Percentiles rank a stretch among this genome's conserved stretches.
These are phyloP conservation scores for Agriopis marginaria DNA, from an alignment of 2,888 invertebrate species.

Conservation along the genomic window DNA sequence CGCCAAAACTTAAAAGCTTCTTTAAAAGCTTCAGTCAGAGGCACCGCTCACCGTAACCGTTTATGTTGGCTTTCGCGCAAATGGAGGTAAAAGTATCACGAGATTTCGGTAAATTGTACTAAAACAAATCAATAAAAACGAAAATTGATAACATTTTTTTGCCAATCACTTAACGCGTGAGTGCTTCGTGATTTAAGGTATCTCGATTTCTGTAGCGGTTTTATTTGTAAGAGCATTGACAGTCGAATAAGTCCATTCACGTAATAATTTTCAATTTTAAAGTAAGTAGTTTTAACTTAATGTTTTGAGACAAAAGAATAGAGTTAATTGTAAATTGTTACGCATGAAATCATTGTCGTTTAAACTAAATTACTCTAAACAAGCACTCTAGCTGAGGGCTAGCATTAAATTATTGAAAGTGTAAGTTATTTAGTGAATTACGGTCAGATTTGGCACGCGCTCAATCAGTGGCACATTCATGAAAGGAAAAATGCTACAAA, in stretches of 20 bases:
- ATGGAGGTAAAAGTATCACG: conserved; percentile 70
- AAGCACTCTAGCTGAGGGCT: conserved; percentile 25
- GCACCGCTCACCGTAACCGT: conserved; percentile 45
- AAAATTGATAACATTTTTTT: conserved; percentile 66
- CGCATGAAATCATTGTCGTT: conserved; percentile 43
- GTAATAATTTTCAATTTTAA: conserved; percentile 56
- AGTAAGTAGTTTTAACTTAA: conserved; percentile 44
- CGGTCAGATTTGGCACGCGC: conserved; percentile 42
- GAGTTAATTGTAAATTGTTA: conserved; percentile 38
- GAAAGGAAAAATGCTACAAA: conserved; percentile 47
- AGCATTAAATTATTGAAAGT: conserved; percentile 38
- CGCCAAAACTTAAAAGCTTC: conserved; percentile 30
- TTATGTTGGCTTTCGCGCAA: conserved; percentile 61
- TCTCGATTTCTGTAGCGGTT: conserved; percentile 57
- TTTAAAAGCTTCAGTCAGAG: conserved; percentile 52
- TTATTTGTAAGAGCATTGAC: conserved; percentile 52
- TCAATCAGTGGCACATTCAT: conserved; percentile 34
- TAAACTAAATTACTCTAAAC: conserved; percentile 31
- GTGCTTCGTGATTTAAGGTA: conserved; percentile 75
- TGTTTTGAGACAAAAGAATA: conserved; percentile 34
- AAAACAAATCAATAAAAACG: conserved; percentile 71
- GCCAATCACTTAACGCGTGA: conserved; percentile 77
- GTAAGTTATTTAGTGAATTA: conserved; percentile 47
- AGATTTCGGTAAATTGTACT: conserved; percentile 73
- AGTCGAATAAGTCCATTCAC: conserved; percentile 51